Base-by-base conservation (phyloP, 1,140 invertebrate species). In the Calliopsis andreniformis region DNA sequence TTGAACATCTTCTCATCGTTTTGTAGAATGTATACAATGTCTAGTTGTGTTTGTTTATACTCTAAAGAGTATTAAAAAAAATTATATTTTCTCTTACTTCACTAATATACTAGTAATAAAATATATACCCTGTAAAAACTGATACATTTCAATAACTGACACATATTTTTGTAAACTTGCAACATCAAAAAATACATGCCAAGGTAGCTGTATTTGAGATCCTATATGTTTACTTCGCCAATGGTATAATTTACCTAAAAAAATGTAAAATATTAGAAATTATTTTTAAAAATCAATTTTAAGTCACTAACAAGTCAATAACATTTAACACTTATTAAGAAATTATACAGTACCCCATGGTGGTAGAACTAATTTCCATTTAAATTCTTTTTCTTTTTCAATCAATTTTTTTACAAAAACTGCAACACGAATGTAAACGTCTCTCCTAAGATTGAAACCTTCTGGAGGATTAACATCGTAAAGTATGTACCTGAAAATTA, bases 391-490 rank as follows among this genome's bases (percentile, higher is more conserved):
- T 83, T 93, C 92, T 89, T 92, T 85, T 73, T 93, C 88, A 87
- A 92, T 93, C 76, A 97, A 92, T 75, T 94, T 93, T 86, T 94
- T 93, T 0, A 97, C 92, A 83, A 98, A 95, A 63, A 96, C 95
- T 16, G 98, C 97, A 83, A 99, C 93, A 86, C 98, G 93, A 92
- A 99, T 95, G 85, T 98, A 99, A 12, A 99, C 98, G 94, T 99
- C 98, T 76, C 98, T 93, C 61, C 98, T 93, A 72, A 99, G 93
- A 93, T 99, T 99, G 88, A 99, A 99, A 0, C 98, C 98, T 94
- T 99, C 98, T 2, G 96, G 95, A 23, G 95, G 95, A 92, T 99
- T 99, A 0, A 99, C 96, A 92, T 99, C 97, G 91, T 99, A 99
- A 32, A 99, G 93, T 64, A 98, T 91, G 87, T 95, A 96, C 80